These are phyloP conservation scores for Chinchilla lanigera DNA, from an alignment of 2,113 vertebrate species.

Conservation along the genomic window DNA sequence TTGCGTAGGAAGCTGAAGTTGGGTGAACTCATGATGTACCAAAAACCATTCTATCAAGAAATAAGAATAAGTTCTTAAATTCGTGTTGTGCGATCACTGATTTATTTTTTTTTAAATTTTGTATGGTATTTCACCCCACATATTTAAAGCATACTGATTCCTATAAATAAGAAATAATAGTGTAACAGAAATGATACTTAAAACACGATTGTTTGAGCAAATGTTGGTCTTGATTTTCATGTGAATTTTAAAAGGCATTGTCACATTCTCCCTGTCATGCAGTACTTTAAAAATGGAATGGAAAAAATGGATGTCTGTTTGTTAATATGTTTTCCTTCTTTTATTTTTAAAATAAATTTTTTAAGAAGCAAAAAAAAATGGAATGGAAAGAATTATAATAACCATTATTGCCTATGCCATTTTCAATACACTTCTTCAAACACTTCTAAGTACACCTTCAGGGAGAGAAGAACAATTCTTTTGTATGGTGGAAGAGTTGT, in stretches of 20 bases:
- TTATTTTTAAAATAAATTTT: too few species aligned
- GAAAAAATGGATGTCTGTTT: too few species aligned
- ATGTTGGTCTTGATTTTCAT: not conserved
- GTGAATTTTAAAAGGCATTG: slow-evolving; percentile 6
- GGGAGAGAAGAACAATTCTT: not conserved
- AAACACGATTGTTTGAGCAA: slow-evolving; percentile 25
- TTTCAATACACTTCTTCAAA: slow-evolving; percentile 32
- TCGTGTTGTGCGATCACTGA: not conserved
- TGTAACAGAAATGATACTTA: not conserved
- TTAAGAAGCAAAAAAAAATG: too few species aligned
- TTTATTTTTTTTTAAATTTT: not conserved
- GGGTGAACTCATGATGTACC: not conserved
- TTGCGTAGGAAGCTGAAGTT: not conserved
- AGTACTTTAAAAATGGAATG: not conserved
- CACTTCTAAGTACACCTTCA: not conserved
- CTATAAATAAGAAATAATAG: not conserved
- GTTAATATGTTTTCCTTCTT: too few species aligned
- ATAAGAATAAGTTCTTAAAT: not conserved
- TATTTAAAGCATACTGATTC: not conserved
- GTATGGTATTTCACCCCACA: not conserved
- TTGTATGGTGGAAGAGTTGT: not conserved
- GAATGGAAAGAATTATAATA: slow-evolving; percentile 4
- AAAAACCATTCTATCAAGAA: not conserved
- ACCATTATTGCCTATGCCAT: not conserved
- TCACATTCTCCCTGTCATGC: not conserved